Evolutionary conservation across 2,888 invertebrate genomes (phyloP).

Genomic region (Callimorpha dominula): DNA sequence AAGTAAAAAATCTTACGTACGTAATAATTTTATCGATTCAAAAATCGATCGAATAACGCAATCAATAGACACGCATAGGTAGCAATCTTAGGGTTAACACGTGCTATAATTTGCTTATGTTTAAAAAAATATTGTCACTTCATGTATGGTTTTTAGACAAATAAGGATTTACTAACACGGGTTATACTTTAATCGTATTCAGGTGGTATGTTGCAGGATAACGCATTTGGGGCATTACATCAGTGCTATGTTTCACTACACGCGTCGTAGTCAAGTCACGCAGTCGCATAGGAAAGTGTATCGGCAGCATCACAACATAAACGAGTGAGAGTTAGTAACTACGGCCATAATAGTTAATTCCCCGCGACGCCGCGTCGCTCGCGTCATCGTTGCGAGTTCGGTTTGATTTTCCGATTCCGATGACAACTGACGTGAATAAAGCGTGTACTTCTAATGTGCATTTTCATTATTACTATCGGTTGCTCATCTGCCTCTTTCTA

Average conservation of each 20-base stretch:
- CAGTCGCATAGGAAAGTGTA: constrained; percentile 79
- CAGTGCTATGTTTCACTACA: constrained; percentile 60
- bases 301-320: constrained; percentile 77
- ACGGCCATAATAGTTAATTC: constrained; percentile 78
- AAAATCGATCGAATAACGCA: not conserved
- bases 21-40: not conserved
- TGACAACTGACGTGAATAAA: constrained; percentile 37
- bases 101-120: not conserved
- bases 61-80: not conserved
- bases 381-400: constrained; percentile 41
- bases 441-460: not conserved
- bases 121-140: not conserved
- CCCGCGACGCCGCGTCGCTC: constrained; percentile 64
- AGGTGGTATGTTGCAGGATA: constrained; percentile 62
- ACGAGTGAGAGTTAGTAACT: constrained; percentile 76
- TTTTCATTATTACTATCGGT: too few relatives aligned
- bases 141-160: not conserved
- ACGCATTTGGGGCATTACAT: constrained; percentile 76
- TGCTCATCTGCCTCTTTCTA: too few relatives aligned
- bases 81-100: not conserved
- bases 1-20: not conserved
- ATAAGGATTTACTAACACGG: not conserved
- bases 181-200: constrained; percentile 12
- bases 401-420: constrained; percentile 49
- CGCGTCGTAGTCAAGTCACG: constrained; percentile 74